Evolutionary conservation across 2,888 invertebrate genomes (phyloP).

Genomic region (Clitarchus hookeri): DNA sequence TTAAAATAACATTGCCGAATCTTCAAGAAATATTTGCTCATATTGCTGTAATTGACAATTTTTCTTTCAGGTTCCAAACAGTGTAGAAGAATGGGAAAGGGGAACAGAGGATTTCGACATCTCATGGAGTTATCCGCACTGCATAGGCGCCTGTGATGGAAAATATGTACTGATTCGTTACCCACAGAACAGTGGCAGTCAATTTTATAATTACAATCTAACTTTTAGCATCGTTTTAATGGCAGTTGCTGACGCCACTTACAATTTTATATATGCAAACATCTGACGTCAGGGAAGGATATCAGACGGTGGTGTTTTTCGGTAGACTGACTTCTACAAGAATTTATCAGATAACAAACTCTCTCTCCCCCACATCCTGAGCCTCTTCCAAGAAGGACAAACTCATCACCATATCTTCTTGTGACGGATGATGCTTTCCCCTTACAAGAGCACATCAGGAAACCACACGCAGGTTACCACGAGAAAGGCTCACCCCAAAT

Average conservation of each 20-base stretch:
- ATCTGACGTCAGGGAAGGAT: conserved; percentile 25
- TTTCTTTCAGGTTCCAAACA: neutral
- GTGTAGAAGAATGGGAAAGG: neutral
- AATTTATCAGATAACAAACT: conserved; percentile 44
- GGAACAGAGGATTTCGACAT: neutral
- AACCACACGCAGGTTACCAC: conserved; percentile 42
- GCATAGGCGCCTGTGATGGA: conserved; percentile 48
- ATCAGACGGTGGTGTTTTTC: conserved; percentile 6
- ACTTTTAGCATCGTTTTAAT: conserved; percentile 47
- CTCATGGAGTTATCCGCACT: conserved; percentile 40
- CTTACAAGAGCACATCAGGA: conserved; percentile 42
- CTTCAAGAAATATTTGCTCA: no score
- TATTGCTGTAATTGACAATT: no score
- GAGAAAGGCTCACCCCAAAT: conserved; percentile 27
- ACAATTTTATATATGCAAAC: conserved; percentile 36
- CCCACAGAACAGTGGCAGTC: conserved; percentile 45
- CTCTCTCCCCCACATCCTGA: conserved; percentile 41
- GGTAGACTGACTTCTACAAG: conserved; percentile 39
- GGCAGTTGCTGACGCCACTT: conserved; percentile 48
- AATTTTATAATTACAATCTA: conserved; percentile 49
- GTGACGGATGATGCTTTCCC: conserved; percentile 44
- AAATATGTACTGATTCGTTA: conserved; percentile 48
- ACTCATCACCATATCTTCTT: conserved; percentile 47
- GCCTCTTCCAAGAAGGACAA: conserved; percentile 40
- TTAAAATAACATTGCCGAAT: no score